These are phyloP conservation scores for Idaea aversata DNA, from an alignment of 2,888 invertebrate species.

Conservation along the genomic window DNA sequence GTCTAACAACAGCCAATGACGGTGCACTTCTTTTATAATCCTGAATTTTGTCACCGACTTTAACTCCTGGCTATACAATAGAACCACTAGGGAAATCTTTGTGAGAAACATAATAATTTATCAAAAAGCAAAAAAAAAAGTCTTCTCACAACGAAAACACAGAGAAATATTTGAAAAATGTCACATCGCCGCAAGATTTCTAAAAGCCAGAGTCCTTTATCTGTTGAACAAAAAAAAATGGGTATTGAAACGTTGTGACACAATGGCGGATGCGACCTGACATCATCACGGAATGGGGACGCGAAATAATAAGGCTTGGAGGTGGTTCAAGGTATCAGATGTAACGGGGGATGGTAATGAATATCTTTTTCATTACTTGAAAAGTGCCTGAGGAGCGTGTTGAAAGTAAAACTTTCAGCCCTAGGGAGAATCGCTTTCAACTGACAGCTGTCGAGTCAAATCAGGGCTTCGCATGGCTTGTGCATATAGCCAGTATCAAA, in stretches of 20 bases:
- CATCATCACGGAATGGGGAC: constrained; percentile 78
- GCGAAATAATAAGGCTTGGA: constrained; percentile 75
- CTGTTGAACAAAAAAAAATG: constrained; percentile 51
- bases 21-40: not conserved
- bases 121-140: not conserved
- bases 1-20: no score
- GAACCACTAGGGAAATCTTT: not conserved
- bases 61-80: not conserved
- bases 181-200: constrained; percentile 17
- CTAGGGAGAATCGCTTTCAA: no score
- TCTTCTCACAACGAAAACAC: not conserved
- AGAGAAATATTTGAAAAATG: constrained; percentile 4
- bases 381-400: no score
- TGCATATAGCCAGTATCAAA: no score
- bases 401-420: no score
- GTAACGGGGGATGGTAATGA: constrained; percentile 28
- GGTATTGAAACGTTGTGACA: constrained; percentile 74
- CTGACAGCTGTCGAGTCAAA: no score
- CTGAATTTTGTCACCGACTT: not conserved
- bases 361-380: no score
- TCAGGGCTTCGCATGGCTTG: no score
- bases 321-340: constrained; percentile 32
- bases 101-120: constrained; percentile 1
- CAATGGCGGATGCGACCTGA: constrained; percentile 76
- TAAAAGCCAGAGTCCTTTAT: constrained; percentile 33